phyloP scores from a whole-genome alignment of 37 sponge, comb jelly and placozoan species.

The Sycon ciliatum region DNA sequence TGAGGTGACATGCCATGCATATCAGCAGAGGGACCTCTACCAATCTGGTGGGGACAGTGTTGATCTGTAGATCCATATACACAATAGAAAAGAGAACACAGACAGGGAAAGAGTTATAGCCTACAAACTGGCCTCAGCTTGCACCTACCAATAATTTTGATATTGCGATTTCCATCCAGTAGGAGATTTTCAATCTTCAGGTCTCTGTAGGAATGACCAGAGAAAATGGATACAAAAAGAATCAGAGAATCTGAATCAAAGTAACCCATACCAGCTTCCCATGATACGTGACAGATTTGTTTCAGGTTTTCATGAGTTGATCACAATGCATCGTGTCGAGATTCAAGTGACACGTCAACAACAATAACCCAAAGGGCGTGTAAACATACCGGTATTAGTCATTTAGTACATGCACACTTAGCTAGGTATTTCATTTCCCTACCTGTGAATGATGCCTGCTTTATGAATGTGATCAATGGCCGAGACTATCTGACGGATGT shows the following conservation, averaged over 20 bases:
- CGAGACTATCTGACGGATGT: conserved; percentile 36
- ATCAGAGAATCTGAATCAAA: background rate
- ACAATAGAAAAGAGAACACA: background rate
- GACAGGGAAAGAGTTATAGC: background rate
- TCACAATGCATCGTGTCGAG: too few relatives aligned
- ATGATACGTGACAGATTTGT: too few relatives aligned
- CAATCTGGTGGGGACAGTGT: too few relatives aligned
- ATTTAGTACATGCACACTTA: background rate
- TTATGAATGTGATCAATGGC: conserved; percentile 43
- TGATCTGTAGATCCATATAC: too few relatives aligned
- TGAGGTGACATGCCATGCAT: too few relatives aligned
- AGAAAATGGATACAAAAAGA: background rate
- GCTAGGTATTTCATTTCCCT: background rate
- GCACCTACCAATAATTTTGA: conserved; percentile 34
- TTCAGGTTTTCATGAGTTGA: too few relatives aligned
- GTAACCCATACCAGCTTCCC: background rate
- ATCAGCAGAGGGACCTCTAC: too few relatives aligned
- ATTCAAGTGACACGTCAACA: too few relatives aligned
- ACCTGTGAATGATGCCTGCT: conserved; percentile 45
- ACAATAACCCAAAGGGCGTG: too few relatives aligned
- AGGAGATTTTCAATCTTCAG: conserved; percentile 54
- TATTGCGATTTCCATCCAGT: conserved; percentile 10
- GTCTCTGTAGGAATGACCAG: conserved; percentile 21
- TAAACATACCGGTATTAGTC: background rate
- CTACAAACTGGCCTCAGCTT: background rate